Base-by-base conservation (phyloP, 2,888 invertebrate species). In the Eupithecia dodoneata region DNA sequence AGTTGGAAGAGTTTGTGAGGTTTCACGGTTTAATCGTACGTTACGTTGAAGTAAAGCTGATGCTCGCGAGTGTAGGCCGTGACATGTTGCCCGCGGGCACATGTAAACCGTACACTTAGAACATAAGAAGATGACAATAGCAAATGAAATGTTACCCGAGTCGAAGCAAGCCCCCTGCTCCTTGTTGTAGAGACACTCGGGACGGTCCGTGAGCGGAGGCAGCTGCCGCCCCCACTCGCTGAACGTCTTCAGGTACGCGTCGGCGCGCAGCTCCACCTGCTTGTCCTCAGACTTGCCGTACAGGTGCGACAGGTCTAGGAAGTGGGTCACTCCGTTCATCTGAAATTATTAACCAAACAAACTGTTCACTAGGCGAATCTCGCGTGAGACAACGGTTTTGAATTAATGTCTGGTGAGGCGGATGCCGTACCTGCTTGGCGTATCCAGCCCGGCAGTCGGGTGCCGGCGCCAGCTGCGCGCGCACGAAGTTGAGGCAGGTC, bases 281-380 rank as follows among this genome's bases (percentile, higher is more conserved):
- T 96, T 96, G 72, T 96, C 95, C 1, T 92, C 86, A 55, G 96
- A 96, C 9, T 96, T 97, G 0, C 98, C 98, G 85, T 98, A 98
- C 0, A 98, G 94, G 6, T 96, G 96, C 0, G 98, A 98, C 0
- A 96, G 96, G 86, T 98, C 98, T 4, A 97, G 87, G 82, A 95
- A 97, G 82, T 97, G 97, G 0, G 97, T 96, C 0, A 97, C 96
- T 81, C 97, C 97, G 87, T 97, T 97, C 96, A 97, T 96, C 96
- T 97, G 63, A 13, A 63, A 63, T 4, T 59, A 30, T 59, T 59
- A 18, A 7, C 9, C 9, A 18, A 59, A 18, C n/a, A 55, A 55
- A 55, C n/a, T n/a, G 2, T 7, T 55, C 7, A 7, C 15, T 15
- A n/a, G n/a, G 5, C 15, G 15, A 52, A 18, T 59, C 2, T 10